These are phyloP conservation scores for Hypomecis punctinalis DNA, from an alignment of 2,888 invertebrate species.

Conservation along the genomic window DNA sequence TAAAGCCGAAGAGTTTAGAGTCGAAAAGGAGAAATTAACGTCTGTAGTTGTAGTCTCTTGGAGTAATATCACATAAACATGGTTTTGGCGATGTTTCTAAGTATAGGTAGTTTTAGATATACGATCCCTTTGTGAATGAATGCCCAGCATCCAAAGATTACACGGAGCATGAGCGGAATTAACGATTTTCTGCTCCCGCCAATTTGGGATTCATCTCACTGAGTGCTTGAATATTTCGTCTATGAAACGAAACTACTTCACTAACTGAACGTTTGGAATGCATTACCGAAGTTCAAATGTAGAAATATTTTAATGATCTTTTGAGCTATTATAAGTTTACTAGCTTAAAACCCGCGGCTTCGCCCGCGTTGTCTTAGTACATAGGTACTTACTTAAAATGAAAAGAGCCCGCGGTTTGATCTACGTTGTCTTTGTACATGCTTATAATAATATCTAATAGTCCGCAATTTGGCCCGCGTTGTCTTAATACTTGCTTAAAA, in stretches of 20 bases:
- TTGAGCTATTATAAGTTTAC: not conserved
- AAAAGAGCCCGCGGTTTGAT: too few species aligned
- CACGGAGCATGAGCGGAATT: constrained; percentile 80
- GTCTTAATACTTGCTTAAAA: too few species aligned
- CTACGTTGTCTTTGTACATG: too few species aligned
- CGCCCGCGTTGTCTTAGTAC: too few species aligned
- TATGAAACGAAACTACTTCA: constrained; percentile 5
- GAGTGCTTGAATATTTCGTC: constrained; percentile 30
- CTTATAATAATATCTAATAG: too few species aligned
- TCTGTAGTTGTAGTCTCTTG: constrained; percentile 36
- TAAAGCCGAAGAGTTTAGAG: constrained; percentile 42
- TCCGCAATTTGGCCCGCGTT: too few species aligned
- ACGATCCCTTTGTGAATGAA: constrained; percentile 39
- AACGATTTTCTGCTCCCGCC: constrained; percentile 75
- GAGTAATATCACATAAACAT: constrained; percentile 51
- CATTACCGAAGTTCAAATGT: not conserved
- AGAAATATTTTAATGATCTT: constrained; percentile 1
- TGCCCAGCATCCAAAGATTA: constrained; percentile 66
- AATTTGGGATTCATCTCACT: constrained; percentile 52
- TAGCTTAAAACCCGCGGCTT: too few species aligned
- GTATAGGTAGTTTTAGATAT: constrained; percentile 31
- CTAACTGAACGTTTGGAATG: not conserved
- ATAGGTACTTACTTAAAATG: too few species aligned
- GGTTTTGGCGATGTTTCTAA: constrained; percentile 42
- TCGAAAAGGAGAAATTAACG: constrained; percentile 38